phyloP scores from a whole-genome alignment of 2,888 invertebrate genomes.

The Allophyes oxyacanthae region DNA sequence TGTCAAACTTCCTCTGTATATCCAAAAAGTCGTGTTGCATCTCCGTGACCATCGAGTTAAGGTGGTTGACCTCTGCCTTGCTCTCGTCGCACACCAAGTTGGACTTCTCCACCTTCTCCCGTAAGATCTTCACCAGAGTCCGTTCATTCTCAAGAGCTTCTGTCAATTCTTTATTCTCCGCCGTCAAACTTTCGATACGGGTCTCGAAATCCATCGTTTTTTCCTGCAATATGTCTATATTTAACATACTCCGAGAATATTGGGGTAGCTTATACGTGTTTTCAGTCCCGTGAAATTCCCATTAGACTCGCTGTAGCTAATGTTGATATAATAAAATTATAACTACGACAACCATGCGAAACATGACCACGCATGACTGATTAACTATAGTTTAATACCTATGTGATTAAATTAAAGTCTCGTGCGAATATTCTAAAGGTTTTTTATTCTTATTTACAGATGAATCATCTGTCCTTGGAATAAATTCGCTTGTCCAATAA shows the following conservation, averaged over 20 bases:
- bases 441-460: conserved; percentile 7
- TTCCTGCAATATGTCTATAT: conserved; percentile 70
- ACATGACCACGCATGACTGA: not conserved
- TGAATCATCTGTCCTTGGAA: not conserved
- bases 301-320: conserved; percentile 8
- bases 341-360: conserved; percentile 7
- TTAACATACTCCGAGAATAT: conserved; percentile 13
- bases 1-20: conserved; percentile 81
- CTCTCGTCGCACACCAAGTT: conserved; percentile 85
- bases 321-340: conserved; percentile 5
- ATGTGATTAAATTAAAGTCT: not conserved
- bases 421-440: not conserved
- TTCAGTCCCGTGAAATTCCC: conserved; percentile 6
- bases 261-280: not conserved
- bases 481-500: conserved; percentile 10
- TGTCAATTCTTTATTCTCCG: conserved; percentile 84
- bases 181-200: conserved; percentile 83
- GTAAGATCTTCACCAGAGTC: conserved; percentile 83
- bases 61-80: conserved; percentile 82
- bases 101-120: conserved; percentile 85
- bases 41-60: conserved; percentile 79
- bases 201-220: conserved; percentile 78
- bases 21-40: conserved; percentile 82
- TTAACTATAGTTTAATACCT: not conserved
- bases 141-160: conserved; percentile 88